Evolutionary conservation across 2,888 invertebrate species (phyloP).

Genomic region (Micropterix aruncella): DNA sequence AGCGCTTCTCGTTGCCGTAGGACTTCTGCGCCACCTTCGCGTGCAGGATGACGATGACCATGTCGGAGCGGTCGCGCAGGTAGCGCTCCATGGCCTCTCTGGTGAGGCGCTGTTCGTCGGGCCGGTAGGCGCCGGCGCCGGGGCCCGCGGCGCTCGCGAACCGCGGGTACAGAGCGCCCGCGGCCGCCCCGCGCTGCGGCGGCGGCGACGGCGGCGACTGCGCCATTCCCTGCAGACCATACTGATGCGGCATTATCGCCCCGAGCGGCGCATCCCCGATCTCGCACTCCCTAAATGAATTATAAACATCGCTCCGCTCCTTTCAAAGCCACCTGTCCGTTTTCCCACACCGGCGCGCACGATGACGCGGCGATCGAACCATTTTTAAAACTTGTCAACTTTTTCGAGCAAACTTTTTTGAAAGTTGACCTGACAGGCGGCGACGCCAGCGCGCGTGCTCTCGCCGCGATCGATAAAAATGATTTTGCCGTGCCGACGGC

Average conservation of each 20-base stretch:
- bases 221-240: slow-evolving; percentile 61
- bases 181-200: slow-evolving; percentile 45
- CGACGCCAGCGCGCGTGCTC: background rate
- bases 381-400: no score
- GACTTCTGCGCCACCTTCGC: slow-evolving; percentile 99
- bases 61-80: slow-evolving; percentile 84
- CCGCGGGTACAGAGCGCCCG: slow-evolving; percentile 45
- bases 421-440: no score
- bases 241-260: slow-evolving; percentile 65
- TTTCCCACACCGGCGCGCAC: slow-evolving; percentile 15
- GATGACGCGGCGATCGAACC: no score
- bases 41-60: slow-evolving; percentile 94
- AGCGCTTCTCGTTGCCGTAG: slow-evolving; percentile 98
- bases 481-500: no score
- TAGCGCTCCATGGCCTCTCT: slow-evolving; percentile 95
- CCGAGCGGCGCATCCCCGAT: slow-evolving; percentile 14
- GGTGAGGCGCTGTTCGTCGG: slow-evolving; percentile 72
- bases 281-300: slow-evolving; percentile 8
- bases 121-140: slow-evolving; percentile 48
- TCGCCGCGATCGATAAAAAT: no score
- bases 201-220: slow-evolving; percentile 72
- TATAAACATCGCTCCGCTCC: slow-evolving; percentile 42
- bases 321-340: slow-evolving; percentile 70
- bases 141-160: slow-evolving; percentile 42
- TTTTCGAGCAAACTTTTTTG: no score